Base-by-base conservation (phyloP, 2,113 vertebrate genomes). In the Microtus ochrogaster region DNA sequence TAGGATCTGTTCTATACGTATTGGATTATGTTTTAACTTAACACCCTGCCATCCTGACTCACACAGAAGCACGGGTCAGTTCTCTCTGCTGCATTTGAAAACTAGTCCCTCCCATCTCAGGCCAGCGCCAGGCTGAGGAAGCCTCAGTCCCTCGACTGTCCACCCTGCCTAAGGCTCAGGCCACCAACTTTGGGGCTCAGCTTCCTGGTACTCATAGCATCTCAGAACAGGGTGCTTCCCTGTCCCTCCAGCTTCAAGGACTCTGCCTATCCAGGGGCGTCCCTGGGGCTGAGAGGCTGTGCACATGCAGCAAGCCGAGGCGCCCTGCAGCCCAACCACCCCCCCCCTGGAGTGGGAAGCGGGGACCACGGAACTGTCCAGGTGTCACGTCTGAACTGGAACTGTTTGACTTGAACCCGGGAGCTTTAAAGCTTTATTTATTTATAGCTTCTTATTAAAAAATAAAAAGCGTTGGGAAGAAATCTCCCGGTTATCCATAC, bases 381-480 rank as follows among this genome's bases (percentile, higher is more conserved):
- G 92, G 90, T 90, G 92, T 96, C 95, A 96, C 97, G 91, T 94
- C 19, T 87, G 95, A 99, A 97, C 96, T 97, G 97, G 98, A 96
- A 98, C 78, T 94, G 95, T 98, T 97, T 96, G 93, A 98, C 93
- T 98, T 97, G 97, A 98, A 97, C 97, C 79, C 97, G 95, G 98
- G 98, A 98, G 96, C 96, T 97, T 98, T 98, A 98, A 98, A 98
- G 97, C 98, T 98, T 98, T 99, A 98, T 99, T 99, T 99, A 99
- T 99, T 99, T 99, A 98, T 98, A 97, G 97, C 98, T 97, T 98
- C 98, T 98, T 97, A 92, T 94, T 97, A 97, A 97, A 97, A 78
- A 97, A 94, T 49, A 77, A 94, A 96, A 96, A 92, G 78, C 98
- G 97, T 95, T 91, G 93, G 96, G 91, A 96, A 97, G 77, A 97